These are phyloP conservation scores for Anseranas semipalmata DNA, from an alignment of 2,113 vertebrate genomes.

Conservation along the genomic window DNA sequence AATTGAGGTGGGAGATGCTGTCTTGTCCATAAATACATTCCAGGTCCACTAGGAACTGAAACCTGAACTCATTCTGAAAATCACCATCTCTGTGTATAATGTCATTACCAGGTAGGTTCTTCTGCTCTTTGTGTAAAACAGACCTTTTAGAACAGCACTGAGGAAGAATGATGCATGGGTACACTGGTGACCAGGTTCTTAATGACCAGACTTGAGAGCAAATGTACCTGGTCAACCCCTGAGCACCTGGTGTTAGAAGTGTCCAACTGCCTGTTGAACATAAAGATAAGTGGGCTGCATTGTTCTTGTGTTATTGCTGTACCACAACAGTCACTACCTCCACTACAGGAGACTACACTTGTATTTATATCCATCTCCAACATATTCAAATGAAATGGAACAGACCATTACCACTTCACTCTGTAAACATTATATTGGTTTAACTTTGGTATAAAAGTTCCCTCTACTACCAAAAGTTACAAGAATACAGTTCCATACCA, in stretches of 20 bases:
- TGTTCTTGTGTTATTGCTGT: neutral
- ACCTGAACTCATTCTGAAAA: neutral
- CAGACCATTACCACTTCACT: neutral
- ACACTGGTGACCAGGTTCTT: neutral
- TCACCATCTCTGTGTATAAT: neutral
- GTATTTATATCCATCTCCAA: neutral
- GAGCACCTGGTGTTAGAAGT: accelerated
- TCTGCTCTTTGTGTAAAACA: too few relatives aligned
- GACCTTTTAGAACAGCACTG: neutral
- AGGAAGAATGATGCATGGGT: neutral
- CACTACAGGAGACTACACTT: neutral
- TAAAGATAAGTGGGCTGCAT: too few relatives aligned
- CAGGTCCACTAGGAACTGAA: neutral
- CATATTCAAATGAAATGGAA: neutral
- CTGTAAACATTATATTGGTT: neutral
- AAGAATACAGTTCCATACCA: neutral
- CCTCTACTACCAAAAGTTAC: too few relatives aligned
- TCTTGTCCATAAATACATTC: neutral
- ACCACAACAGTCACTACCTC: neutral
- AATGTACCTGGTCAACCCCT: accelerated
- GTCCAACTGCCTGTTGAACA: neutral
- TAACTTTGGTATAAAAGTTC: neutral
- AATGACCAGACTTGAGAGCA: neutral
- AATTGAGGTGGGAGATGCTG: neutral
- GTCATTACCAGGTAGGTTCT: accelerated